These are phyloP conservation scores for Platyrinchus mystaceus DNA, from an alignment of 2,797 vertebrate species.

Conservation along the genomic window DNA sequence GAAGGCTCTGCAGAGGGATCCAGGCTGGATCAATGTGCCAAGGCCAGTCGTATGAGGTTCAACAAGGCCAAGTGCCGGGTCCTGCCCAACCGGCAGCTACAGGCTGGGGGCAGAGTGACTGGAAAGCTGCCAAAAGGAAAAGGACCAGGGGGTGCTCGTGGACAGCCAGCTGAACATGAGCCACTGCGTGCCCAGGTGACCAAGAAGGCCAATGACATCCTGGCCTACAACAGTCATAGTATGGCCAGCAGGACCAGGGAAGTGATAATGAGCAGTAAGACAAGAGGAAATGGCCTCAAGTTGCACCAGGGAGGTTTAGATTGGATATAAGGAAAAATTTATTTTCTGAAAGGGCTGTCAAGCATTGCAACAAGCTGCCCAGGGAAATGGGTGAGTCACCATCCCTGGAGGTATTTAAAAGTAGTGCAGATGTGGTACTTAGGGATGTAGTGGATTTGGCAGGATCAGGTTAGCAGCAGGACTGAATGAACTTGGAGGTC, in stretches of 20 bases:
- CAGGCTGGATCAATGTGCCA: not conserved
- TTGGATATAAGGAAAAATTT: not conserved
- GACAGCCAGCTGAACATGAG: not conserved
- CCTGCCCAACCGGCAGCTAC: not conserved
- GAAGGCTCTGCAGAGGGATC: not conserved
- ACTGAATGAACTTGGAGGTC: not conserved
- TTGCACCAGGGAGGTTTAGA: not conserved
- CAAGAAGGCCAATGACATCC: not conserved
- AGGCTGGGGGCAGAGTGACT: not conserved
- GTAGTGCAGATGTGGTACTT: too few relatives aligned
- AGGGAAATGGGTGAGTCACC: not conserved
- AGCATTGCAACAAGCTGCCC: not conserved
- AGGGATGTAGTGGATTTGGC: not conserved
- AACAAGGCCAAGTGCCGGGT: not conserved
- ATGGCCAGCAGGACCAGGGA: not conserved
- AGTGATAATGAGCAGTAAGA: fast-evolving
- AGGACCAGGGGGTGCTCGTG: not conserved
- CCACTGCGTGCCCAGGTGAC: not conserved
- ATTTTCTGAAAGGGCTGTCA: not conserved
- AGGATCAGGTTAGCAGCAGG: not conserved
- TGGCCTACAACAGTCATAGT: not conserved
- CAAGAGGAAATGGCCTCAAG: not conserved
- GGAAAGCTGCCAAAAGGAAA: not conserved
- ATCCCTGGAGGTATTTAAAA: not conserved
- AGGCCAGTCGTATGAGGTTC: fast-evolving